Base-by-base conservation (phyloP, 2,888 invertebrate genomes). In the Brenthis daphne region DNA sequence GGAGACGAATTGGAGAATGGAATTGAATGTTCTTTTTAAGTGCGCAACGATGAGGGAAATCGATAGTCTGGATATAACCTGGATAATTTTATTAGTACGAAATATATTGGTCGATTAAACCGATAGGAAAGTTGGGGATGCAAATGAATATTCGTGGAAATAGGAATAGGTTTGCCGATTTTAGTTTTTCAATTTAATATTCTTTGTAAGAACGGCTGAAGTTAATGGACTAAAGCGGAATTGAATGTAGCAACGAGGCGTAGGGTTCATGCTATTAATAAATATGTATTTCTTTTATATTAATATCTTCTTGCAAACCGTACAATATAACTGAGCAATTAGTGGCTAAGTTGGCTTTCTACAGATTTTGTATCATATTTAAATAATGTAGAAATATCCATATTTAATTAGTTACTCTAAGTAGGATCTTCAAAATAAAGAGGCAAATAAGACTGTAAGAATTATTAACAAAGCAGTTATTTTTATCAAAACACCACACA, bases 1-100 rank as follows among this genome's bases (percentile, higher is more conserved):
- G 90, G 85, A 85, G 85, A 82, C 81, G 84, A 82, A 86, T 85
- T 83, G 85, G 84, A 83, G 79, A 77, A 75, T 75, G 77, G 79
- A 78, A 78, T 79, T 78, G 79, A 79, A 80, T 82, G 81, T 78
- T 82, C 84, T 83, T 84, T 83, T 83, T 78, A 79, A 73, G 74
- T 76, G 75, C 70, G 76, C 74, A 71, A 75, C 75, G 76, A 75
- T 74, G 76, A 73, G 75, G 77, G 72, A 76, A 73, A 76, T 77
- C 77, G 75, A 78, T 75, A 73, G 70, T 69, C 66, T 64, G 68
- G 60, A 69, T 69, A 72, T 69, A 69, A 72, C 67, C 64, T 64
- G 71, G 69, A 66, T 72, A 72, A 72, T 72, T 72, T 69, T 67
- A 67, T 72, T 72, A 72, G 54, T 64, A 61, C 47, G 57, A 65